A percentile compares a stretch with the other conserved stretches of the same genome.
phyloP scores from a whole-genome alignment of 2,888 invertebrate genomes.

The Heliconius ismenius region DNA sequence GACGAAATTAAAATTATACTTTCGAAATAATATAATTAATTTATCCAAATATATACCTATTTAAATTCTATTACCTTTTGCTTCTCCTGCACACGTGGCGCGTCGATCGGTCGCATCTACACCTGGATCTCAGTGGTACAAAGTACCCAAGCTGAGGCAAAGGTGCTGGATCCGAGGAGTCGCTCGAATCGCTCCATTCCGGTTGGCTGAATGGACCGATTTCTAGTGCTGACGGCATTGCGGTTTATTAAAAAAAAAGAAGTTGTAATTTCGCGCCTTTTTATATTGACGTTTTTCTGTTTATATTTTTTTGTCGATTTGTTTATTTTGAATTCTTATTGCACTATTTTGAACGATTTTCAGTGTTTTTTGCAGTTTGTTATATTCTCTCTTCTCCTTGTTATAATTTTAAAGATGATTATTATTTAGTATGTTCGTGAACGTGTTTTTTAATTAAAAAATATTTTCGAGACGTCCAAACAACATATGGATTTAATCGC shows the following conservation, averaged over 20 bases:
- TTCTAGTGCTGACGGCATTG: constrained; percentile 72
- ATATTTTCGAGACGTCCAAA: constrained; percentile 21
- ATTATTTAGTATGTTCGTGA: not conserved
- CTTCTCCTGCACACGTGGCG: constrained; percentile 76
- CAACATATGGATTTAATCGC: constrained; percentile 34
- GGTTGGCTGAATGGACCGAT: constrained; percentile 72
- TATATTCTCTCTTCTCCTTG: not conserved
- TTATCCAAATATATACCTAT: constrained; percentile 22
- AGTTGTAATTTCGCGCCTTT: constrained; percentile 11
- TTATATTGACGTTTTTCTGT: not conserved
- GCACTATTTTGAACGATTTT: not conserved
- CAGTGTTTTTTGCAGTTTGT: constrained; percentile 2
- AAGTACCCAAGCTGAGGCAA: constrained; percentile 83
- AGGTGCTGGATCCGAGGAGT: constrained; percentile 67
- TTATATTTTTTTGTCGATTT: not conserved
- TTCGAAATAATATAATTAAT: not conserved
- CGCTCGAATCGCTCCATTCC: constrained; percentile 77
- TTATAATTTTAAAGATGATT: not conserved
- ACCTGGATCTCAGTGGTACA: constrained; percentile 76
- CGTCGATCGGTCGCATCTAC: constrained; percentile 68
- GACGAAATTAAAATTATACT: not conserved
- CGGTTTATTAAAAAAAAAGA: constrained; percentile 9
- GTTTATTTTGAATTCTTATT: not conserved
- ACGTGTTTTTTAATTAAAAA: constrained; percentile 1
- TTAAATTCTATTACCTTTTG: constrained; percentile 68